Conservation (phyloP, 2,888 invertebrate species). For the Lithosia quadra region DNA sequence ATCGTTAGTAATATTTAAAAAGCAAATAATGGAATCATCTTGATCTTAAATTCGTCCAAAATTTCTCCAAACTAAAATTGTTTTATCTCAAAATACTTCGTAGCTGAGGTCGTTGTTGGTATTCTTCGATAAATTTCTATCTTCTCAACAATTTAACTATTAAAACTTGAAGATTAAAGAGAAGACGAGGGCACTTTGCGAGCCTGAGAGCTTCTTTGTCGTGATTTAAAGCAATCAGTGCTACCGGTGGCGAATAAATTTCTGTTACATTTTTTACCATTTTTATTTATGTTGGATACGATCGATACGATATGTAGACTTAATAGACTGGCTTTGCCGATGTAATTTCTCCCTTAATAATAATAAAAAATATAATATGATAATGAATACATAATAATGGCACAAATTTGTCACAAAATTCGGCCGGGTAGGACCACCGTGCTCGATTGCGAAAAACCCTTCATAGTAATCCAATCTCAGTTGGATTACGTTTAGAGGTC, state of each 20-base stretch:
- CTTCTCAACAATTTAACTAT: constrained; percentile 6
- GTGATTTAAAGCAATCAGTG: constrained; percentile 2
- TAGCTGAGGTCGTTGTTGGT: background rate
- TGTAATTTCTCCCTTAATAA: no score
- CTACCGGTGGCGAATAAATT: background rate
- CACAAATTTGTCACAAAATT: no score
- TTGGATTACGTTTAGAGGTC: no score
- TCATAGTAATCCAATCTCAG: no score
- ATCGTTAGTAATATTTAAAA: no score
- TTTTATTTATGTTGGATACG: background rate
- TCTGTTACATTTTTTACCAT: background rate
- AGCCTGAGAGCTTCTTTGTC: constrained; percentile 1
- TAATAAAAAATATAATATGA: no score
- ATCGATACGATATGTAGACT: background rate
- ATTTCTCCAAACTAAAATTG: background rate
- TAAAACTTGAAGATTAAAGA: constrained; percentile 4
- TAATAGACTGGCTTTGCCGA: background rate
- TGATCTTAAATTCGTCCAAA: background rate
- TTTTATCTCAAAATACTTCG: background rate
- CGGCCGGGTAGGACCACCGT: no score
- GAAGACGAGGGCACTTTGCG: background rate
- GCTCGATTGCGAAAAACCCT: no score
- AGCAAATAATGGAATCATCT: background rate
- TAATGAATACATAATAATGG: no score
- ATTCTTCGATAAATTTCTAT: background rate